phyloP scores from a whole-genome alignment of 2,888 invertebrate species.

The Watsonalla cultraria region DNA sequence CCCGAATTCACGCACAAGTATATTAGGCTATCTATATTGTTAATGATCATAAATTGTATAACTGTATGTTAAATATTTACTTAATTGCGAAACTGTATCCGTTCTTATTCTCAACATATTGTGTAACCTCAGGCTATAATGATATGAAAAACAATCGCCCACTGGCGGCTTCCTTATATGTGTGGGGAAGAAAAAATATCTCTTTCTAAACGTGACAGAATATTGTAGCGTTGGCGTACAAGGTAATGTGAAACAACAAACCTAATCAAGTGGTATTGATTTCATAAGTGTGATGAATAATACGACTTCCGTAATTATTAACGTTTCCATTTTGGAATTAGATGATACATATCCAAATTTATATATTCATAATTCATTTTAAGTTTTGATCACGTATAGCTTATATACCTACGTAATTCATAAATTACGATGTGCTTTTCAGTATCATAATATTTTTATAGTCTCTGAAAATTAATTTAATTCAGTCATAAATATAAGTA shows the following conservation, averaged over 20 bases:
- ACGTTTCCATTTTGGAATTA: background rate
- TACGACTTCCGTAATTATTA: background rate
- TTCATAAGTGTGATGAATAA: background rate
- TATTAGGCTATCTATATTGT: too few relatives aligned
- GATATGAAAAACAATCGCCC: slow-evolving; percentile 47
- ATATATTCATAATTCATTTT: too few relatives aligned
- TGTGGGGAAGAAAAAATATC: slow-evolving; percentile 31
- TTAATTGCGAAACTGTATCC: slow-evolving; percentile 10
- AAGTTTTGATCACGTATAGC: too few relatives aligned
- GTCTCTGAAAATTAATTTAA: too few relatives aligned
- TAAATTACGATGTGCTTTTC: too few relatives aligned
- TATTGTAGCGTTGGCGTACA: slow-evolving; percentile 26
- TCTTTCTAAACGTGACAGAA: slow-evolving; percentile 35
- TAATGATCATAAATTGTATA: too few relatives aligned
- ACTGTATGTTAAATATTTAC: background rate
- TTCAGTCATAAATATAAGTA: too few relatives aligned
- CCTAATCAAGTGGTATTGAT: slow-evolving; percentile 1
- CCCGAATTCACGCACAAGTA: too few relatives aligned
- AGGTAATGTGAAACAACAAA: slow-evolving; percentile 4
- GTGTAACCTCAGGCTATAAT: slow-evolving; percentile 27
- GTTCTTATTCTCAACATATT: slow-evolving; percentile 19
- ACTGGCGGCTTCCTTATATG: slow-evolving; percentile 42
- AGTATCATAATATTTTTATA: too few relatives aligned
- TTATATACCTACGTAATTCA: too few relatives aligned
- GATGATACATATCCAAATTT: too few relatives aligned